Percentiles rank a stretch among this genome's conserved stretches.
Conservation (phyloP, 2,113 vertebrate genomes). For the Apodemus speciosus region DNA sequence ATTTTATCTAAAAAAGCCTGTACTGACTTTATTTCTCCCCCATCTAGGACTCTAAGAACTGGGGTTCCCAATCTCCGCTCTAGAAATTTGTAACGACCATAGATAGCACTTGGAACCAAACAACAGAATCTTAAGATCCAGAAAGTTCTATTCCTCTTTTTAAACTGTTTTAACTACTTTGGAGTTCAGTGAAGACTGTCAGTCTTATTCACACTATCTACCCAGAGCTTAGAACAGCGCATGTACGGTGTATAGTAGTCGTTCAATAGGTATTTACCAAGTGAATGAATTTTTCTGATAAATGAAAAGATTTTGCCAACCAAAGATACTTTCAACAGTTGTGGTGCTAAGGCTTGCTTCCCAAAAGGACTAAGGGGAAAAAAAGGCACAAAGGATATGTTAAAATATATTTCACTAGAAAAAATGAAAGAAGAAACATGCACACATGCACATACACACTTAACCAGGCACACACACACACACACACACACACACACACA, state of each 20-base stretch:
- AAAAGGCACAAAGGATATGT: not conserved
- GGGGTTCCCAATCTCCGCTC: not conserved
- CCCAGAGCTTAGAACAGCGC: not conserved
- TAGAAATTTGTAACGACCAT: not conserved
- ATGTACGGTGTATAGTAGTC: not conserved
- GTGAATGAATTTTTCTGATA: slow-evolving; percentile 34
- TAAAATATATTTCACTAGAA: not conserved
- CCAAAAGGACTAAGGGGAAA: not conserved
- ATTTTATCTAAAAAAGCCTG: not conserved
- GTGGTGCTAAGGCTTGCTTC: not conserved
- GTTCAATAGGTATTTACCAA: not conserved
- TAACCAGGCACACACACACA: not conserved
- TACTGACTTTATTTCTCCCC: not conserved
- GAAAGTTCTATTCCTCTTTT: not conserved
- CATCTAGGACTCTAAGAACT: not conserved
- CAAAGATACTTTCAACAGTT: not conserved
- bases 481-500: not conserved
- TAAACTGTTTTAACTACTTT: not conserved
- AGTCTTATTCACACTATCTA: not conserved
- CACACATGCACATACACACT: not conserved
- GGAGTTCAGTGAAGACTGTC: not conserved
- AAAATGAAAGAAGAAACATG: too few relatives aligned
- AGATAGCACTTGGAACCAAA: not conserved
- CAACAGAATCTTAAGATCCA: not conserved
- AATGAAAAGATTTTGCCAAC: slow-evolving; percentile 10